These are phyloP conservation scores for Bugula neritina DNA, from an alignment of 2,888 invertebrate species.

Conservation along the genomic window DNA sequence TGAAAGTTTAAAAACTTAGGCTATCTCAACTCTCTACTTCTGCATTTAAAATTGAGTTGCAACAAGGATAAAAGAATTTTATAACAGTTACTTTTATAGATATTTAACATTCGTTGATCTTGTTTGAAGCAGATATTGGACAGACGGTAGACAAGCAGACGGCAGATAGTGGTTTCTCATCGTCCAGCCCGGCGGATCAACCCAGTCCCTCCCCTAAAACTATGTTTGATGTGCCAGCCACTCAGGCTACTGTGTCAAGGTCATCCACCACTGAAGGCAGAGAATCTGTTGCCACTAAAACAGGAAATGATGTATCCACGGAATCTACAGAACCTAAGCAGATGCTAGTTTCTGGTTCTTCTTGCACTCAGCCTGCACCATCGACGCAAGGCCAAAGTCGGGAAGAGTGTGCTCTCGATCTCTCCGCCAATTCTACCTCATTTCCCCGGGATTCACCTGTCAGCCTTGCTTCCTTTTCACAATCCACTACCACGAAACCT, in stretches of 20 bases:
- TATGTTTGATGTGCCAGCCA: neutral
- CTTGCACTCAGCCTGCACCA: neutral
- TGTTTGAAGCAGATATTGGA: too few species aligned
- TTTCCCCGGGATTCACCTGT: neutral
- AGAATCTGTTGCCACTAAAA: neutral
- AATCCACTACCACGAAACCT: neutral
- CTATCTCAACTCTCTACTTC: too few species aligned
- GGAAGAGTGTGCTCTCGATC: slow-evolving; percentile 12
- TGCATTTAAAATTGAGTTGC: too few species aligned
- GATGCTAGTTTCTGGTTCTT: neutral
- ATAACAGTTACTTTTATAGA: too few species aligned
- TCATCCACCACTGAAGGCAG: neutral
- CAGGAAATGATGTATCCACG: neutral
- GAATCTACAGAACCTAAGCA: neutral
- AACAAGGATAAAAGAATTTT: too few species aligned
- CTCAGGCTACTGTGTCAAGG: neutral
- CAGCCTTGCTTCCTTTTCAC: neutral
- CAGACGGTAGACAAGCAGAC: slow-evolving; percentile 12
- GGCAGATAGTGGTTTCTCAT: slow-evolving; percentile 12
- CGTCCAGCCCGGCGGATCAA: slow-evolving; percentile 14
- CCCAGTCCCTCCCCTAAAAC: slow-evolving; percentile 14
- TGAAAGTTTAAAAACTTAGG: too few species aligned
- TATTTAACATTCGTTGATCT: too few species aligned
- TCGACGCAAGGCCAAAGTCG: neutral
- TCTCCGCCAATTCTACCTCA: slow-evolving; percentile 23